Conservation (phyloP, 2,888 invertebrate species). For the Andrena bicolor region DNA sequence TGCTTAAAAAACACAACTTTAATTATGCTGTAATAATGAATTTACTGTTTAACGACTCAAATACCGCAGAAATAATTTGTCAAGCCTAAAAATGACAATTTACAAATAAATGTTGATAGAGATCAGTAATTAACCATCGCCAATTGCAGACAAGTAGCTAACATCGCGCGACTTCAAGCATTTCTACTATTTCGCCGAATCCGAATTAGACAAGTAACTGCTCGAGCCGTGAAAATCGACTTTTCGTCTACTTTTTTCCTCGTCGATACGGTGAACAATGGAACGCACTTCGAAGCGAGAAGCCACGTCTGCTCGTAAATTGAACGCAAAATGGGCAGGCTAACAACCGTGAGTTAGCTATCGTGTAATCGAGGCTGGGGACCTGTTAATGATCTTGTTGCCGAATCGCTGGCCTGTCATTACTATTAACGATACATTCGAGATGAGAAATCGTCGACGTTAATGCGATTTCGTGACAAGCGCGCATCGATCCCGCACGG, state of each 20-base stretch:
- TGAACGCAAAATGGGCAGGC: slow-evolving; percentile 45
- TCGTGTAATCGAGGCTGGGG: slow-evolving; percentile 42
- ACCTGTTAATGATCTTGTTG: slow-evolving; percentile 52
- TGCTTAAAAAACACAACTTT: too few species aligned
- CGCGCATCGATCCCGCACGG: slow-evolving; percentile 18
- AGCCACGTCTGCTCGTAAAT: slow-evolving; percentile 20
- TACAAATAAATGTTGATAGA: too few species aligned
- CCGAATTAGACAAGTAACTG: background rate
- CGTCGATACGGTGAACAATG: background rate
- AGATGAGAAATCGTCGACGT: slow-evolving; percentile 52
- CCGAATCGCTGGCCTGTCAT: slow-evolving; percentile 28
- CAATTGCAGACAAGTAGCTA: background rate
- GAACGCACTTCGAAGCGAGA: background rate
- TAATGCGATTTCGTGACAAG: slow-evolving; percentile 48
- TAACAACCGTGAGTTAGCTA: slow-evolving; percentile 36
- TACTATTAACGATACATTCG: slow-evolving; percentile 53
- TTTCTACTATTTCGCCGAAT: background rate
- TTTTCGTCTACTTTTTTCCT: background rate
- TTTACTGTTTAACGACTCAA: too few species aligned
- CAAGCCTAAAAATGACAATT: too few species aligned
- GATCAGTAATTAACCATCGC: too few species aligned
- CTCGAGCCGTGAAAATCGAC: background rate
- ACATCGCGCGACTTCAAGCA: background rate
- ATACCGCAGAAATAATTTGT: too few species aligned
- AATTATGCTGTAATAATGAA: too few species aligned